Conservation (phyloP, 2,113 vertebrate genomes). For the Balaeniceps rex region DNA sequence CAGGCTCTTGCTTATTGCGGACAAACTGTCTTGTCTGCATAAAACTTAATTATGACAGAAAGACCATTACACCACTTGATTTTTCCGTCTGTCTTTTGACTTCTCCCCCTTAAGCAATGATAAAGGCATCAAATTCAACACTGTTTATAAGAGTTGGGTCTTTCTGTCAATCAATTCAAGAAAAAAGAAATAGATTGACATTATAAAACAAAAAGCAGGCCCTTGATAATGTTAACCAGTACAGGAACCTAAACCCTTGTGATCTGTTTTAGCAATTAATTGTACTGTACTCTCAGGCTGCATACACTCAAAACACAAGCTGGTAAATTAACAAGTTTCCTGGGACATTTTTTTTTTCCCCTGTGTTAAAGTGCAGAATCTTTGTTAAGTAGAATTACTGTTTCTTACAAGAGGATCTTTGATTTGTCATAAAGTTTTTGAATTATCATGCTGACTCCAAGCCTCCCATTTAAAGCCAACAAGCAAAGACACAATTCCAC, state of each 20-base stretch:
- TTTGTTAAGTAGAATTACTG: not conserved
- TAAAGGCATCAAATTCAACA: not conserved
- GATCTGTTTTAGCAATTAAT: not conserved
- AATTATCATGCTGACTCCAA: not conserved
- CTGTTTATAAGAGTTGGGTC: not conserved
- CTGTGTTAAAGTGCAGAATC: not conserved
- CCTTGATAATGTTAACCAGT: not conserved
- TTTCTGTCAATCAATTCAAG: not conserved
- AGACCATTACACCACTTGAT: not conserved
- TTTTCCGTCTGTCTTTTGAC: conserved; percentile 44
- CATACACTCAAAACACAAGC: not conserved
- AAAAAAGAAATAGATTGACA: not conserved
- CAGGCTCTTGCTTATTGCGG: not conserved
- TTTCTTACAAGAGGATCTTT: not conserved
- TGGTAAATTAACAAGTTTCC: not conserved
- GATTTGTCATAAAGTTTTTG: not conserved
- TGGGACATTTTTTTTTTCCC: not conserved
- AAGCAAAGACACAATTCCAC: not conserved
- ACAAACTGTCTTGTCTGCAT: not conserved
- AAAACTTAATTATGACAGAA: conserved; percentile 11
- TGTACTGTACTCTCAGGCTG: not conserved
- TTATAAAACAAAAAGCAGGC: not conserved
- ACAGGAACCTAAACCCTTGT: not conserved
- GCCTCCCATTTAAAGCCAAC: not conserved
- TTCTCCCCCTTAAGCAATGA: not conserved